phyloP scores from a whole-genome alignment of 2,888 invertebrate species.

The Steinernema scapterisci region DNA sequence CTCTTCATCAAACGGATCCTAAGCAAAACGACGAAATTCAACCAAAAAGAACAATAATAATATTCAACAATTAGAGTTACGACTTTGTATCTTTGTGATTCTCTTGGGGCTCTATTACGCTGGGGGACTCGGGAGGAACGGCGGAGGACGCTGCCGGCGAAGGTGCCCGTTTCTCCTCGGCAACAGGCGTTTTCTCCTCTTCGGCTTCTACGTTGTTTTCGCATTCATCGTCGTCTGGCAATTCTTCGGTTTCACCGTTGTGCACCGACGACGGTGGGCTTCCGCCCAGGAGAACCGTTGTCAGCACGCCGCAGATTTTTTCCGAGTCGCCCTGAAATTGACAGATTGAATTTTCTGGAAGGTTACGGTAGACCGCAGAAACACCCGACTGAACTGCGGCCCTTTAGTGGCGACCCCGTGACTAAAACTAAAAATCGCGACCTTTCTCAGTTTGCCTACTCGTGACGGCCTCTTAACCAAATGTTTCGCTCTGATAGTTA shows the following conservation, averaged over 20 bases:
- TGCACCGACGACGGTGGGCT: neutral
- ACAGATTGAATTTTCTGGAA: neutral
- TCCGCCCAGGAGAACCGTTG: neutral
- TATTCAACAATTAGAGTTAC: conserved; percentile 11
- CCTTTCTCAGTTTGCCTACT: too few species aligned
- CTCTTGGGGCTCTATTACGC: neutral
- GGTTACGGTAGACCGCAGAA: too few species aligned
- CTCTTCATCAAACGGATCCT: neutral
- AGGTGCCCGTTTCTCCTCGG: conserved; percentile 5
- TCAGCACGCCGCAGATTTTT: neutral
- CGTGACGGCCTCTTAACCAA: too few species aligned
- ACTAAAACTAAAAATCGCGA: too few species aligned
- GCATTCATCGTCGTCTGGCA: conserved; percentile 15
- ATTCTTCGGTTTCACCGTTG: conserved; percentile 7
- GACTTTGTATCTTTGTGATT: neutral
- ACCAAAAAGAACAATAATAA: conserved; percentile 13
- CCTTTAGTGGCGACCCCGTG: too few species aligned
- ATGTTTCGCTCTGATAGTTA: too few species aligned
- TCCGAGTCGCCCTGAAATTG: neutral
- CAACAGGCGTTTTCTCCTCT: neutral
- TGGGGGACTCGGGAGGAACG: neutral
- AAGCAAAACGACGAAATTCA: neutral
- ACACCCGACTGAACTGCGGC: too few species aligned
- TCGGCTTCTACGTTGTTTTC: neutral
- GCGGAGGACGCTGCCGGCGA: neutral